Evolutionary conservation across 2,797 vertebrate genomes (phyloP).

Genomic region (Hylomyscus alleni): DNA sequence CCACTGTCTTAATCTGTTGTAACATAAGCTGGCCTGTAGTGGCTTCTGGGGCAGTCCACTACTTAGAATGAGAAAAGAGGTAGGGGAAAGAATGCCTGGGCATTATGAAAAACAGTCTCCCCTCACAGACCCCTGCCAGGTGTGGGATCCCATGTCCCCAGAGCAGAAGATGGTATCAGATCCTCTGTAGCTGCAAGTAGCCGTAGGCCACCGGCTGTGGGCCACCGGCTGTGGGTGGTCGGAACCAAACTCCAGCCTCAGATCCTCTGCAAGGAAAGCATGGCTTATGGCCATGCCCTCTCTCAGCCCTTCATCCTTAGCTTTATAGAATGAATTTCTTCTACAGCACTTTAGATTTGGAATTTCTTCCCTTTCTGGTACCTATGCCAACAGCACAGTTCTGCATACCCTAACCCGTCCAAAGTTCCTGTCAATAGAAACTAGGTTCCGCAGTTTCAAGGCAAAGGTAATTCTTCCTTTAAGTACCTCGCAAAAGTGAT

Average conservation of each 20-base stretch:
- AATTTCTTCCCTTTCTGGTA: background rate
- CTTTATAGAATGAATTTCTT: conserved; percentile 3
- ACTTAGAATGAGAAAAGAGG: background rate
- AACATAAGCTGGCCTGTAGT: background rate
- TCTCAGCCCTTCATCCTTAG: background rate
- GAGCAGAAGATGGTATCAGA: background rate
- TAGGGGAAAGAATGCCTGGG: background rate
- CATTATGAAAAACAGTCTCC: conserved; percentile 38
- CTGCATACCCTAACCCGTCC: background rate
- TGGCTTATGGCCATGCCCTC: background rate
- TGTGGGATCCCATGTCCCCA: background rate
- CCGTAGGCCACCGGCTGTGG: background rate
- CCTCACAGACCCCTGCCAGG: background rate
- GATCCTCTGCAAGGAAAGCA: background rate
- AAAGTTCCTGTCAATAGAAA: background rate
- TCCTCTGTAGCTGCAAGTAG: background rate
- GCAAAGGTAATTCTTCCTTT: background rate
- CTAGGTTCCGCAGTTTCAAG: background rate
- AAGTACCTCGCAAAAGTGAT: background rate
- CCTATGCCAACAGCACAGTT: background rate
- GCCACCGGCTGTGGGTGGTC: background rate
- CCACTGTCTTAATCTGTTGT: background rate
- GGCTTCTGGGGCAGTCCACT: background rate
- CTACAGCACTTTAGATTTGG: background rate
- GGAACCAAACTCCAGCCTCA: background rate